Evolutionary conservation across 2,888 invertebrate species (phyloP), one percentile per base, ranked within the genome.

Genomic region (Polyommatus iphigenia): DNA sequence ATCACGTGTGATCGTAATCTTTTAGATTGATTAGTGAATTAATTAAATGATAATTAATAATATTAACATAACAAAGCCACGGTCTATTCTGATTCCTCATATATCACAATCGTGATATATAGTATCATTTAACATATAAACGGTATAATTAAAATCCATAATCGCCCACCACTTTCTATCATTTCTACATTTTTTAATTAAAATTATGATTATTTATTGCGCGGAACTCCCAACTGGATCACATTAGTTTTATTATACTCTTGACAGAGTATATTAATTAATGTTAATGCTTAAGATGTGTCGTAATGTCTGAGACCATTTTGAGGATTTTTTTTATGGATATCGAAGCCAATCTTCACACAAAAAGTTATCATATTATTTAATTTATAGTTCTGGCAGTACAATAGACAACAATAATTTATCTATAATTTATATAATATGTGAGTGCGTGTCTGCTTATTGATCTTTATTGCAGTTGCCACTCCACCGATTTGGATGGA

Each of bases 101-200:
- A 67, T 67, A 67, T 29, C 29, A 67, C 29, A 29, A 67, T 18
- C 67, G 15, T 67, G 67, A 32, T 18, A 18, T 29, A 67, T 67
- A 15, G 29, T 67, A 15, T 29, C 20, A 67, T 67, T 67, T 29
- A 67, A 67, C 13, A 67, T 32, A 32, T 67, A 67, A 67, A 67
- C 29, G 73, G 20, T 73, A 73, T 73, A 73, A 73, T 73, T 73
- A 73, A 73, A 41, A 72, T 13, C 67, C 24, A 15, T 67, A 67
- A 41, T 73, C 73, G 73, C 73, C 73, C 73, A 72, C 72, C n/a
- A 73, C 73, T 73, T 73, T 73, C 73, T 46, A 73, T 46, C 46
- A 41, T 73, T 41, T 73, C 41, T 73, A 13, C 67, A 29, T 67
- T 73, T 71, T 73, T 46, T 73, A 73, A 73, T 73, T 73, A 73